Evolutionary conservation across 2,797 vertebrate species (phyloP).

Genomic region (Lepus townsendii): DNA sequence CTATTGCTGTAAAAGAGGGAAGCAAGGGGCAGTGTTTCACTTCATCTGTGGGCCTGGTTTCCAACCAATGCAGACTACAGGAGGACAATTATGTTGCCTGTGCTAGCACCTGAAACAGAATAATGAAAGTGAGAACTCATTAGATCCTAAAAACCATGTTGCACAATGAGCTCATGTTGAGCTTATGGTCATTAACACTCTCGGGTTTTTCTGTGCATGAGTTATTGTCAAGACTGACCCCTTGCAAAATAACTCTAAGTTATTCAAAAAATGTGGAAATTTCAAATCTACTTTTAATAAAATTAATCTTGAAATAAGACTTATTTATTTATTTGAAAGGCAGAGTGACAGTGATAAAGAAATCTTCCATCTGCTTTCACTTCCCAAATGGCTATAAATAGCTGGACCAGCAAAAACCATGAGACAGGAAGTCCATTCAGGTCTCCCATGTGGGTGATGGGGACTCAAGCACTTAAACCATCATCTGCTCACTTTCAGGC

Average conservation of each 20-base stretch:
- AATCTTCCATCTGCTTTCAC: too few relatives aligned
- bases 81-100: not conserved
- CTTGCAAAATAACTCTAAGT: not conserved
- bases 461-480: too few relatives aligned
- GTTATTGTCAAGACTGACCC: not conserved
- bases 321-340: too few relatives aligned
- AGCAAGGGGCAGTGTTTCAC: not conserved
- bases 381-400: too few relatives aligned
- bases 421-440: too few relatives aligned
- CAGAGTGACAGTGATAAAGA: too few relatives aligned
- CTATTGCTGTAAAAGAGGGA: not conserved
- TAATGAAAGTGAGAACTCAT: slow-evolving; percentile 31
- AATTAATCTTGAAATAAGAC: not conserved
- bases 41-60: not conserved
- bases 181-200: not conserved
- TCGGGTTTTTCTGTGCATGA: not conserved
- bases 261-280: too few relatives aligned
- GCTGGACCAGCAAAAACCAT: too few relatives aligned
- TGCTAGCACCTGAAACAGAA: not conserved
- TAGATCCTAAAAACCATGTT: not conserved
- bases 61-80: not conserved
- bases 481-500: too few relatives aligned
- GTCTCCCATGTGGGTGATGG: too few relatives aligned
- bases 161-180: not conserved
- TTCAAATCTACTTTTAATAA: not conserved